Evolutionary conservation across 2,797 vertebrate species (phyloP), one percentile per base, ranked within the genome.

Genomic region (Tolypeutes matacus): DNA sequence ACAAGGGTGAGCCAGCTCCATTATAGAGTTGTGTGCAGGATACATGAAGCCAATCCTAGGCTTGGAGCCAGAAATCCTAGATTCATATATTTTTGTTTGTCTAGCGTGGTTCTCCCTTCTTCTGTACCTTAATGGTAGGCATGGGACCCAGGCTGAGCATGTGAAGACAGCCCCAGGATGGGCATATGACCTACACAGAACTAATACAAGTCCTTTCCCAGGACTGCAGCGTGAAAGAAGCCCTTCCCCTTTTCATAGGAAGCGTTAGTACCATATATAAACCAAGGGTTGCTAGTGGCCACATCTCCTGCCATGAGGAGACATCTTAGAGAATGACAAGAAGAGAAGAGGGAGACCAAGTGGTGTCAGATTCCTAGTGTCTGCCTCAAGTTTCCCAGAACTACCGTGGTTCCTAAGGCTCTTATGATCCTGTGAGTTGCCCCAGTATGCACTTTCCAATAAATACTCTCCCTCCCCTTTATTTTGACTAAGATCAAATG

Each of bases 401-500:
- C 89, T 53, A 3, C 34, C 27, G 5, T 36, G 49, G 23, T 84
- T 65, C 27, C 4, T 7, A 49, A 42, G 42, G 25, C 18, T 86
- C 64, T 20, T 70, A 8, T 49, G 42, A 58, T 36, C 46, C 62
- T 42, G 2, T 31, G 25, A 70, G 46, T 58, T 46, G 76, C 27
- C 25, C 17, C 21, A 69, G 12, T 18, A 21, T 56, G 56, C 81
- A 21, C 62, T 18, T 39, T 39, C 5, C 21, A 20, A n/a, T 25
- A 88, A 94, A 95, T 56, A 49, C 7, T 31, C 65, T 46, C 60
- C n/a, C 20, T 14, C 6, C 65, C 65, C n/a, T 34, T 86, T 83
- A 72, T 72, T 89, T 92, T 76, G 14, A 92, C 53, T 34, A 65
- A 76, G 82, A 82, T 78, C 17, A 72, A 92, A 76, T 89, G 53